These are phyloP conservation scores for Platysternon megacephalum DNA, from an alignment of 2,113 vertebrate species.

Conservation along the genomic window DNA sequence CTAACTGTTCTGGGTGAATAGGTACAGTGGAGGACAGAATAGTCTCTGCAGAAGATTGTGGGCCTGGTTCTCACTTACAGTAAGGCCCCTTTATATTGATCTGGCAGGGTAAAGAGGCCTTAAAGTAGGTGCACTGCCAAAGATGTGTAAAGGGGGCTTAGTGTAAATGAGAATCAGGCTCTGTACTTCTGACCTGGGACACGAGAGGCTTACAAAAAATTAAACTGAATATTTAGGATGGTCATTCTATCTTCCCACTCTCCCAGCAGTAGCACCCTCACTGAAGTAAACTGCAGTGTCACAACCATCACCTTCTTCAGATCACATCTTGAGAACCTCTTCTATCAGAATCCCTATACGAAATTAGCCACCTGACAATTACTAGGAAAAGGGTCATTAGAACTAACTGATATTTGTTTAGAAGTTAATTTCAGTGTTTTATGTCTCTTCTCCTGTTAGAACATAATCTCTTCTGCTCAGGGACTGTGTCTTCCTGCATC, in stretches of 20 bases:
- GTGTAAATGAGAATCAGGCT: not conserved
- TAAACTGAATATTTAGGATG: not conserved
- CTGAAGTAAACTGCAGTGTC: not conserved
- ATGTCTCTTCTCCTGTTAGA: not conserved
- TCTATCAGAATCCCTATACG: not conserved
- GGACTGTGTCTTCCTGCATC: not conserved
- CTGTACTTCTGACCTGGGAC: not conserved
- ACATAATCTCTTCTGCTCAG: not conserved
- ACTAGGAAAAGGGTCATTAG: not conserved
- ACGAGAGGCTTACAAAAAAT: not conserved
- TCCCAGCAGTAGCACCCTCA: not conserved
- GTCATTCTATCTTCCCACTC: not conserved
- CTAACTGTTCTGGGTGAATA: not conserved
- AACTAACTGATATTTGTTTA: not conserved
- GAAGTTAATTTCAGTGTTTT: not conserved
- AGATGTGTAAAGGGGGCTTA: not conserved
- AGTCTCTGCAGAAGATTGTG: not conserved
- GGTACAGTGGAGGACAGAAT: not conserved
- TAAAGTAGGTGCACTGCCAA: not conserved
- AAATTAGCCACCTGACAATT: not conserved
- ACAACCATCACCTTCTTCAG: not conserved
- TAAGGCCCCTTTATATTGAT: not conserved
- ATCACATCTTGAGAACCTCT: not conserved
- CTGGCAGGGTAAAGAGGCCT: not conserved
- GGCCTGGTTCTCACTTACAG: not conserved